Evolutionary conservation across 2,888 invertebrate species (phyloP), one percentile per base, ranked within the genome.

Genomic region (Tenthredo mesomela): DNA sequence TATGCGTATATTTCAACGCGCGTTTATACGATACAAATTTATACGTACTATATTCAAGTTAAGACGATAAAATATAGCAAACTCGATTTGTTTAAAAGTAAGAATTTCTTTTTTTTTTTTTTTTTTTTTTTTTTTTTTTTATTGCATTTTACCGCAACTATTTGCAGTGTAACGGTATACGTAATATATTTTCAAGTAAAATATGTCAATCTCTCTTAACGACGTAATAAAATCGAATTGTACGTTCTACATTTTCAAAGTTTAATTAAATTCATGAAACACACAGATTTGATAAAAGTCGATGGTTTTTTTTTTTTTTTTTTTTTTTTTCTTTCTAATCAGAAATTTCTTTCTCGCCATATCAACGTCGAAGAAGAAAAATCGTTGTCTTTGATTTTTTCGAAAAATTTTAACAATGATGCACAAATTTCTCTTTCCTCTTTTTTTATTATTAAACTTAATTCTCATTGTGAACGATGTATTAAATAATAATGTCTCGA

Each of bases 1-100:
- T 54, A 54, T 54, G n/a, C 54, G n/a, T 54, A 54, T 54, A 54
- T 54, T 54, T n/a, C n/a, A n/a, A n/a, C n/a, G n/a, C n/a, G n/a
- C n/a, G n/a, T 54, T 2, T 10, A 54, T 54, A 54, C 50, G 50
- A 50, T 54, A 54, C n/a, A 7, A 50, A 50, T 50, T 18, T 50
- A 5, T 50, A 5, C 18, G 18, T 50, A 18, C 50, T 12, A 54
- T 37, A 50, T 18, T 54, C 54, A 54, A 54, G 54, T 54, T n/a
- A n/a, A n/a, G 6, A 54, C 6, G n/a, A n/a, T 7, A 0, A 54
- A 54, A 7, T 0, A 54, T 18, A 6, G 18, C 1, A 54, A 54
- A 54, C 18, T 50, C 5, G 6, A 54, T 54, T 54, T n/a, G 4
- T 54, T 54, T 54, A 7, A 54, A 54, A n/a, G 54, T 54, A 7